A percentile compares a stretch with the other conserved stretches of the same genome.
These are phyloP conservation scores for Nephrotoma appendiculata DNA, from an alignment of 2,888 invertebrate species.

Conservation along the genomic window DNA sequence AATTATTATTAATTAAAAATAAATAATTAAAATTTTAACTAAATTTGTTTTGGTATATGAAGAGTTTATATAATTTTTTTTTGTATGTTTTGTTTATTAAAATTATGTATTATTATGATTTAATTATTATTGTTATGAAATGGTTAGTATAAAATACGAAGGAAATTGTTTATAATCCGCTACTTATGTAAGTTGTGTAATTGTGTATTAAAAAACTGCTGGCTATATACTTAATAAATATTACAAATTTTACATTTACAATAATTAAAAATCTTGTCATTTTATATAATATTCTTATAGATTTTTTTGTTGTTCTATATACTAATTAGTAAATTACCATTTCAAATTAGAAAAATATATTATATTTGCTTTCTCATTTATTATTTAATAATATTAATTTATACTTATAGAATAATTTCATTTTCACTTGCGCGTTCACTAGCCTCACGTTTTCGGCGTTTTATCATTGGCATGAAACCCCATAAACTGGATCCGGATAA, in stretches of 20 bases:
- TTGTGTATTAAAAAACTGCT: neutral
- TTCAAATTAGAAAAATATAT: neutral
- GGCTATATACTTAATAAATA: neutral
- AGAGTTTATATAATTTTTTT: neutral
- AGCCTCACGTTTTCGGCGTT: slow-evolving; percentile 22
- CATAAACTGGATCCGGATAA: slow-evolving; percentile 59
- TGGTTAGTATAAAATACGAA: neutral
- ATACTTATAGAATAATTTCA: neutral
- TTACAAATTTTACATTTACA: neutral
- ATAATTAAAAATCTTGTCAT: neutral
- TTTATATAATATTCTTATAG: neutral
- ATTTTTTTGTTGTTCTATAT: neutral
- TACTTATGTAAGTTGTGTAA: neutral
- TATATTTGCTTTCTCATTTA: slow-evolving; percentile 1
- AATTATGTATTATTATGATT: neutral
- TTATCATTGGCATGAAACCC: slow-evolving; percentile 59
- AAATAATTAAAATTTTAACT: neutral
- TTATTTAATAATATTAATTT: neutral
- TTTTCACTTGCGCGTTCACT: neutral
- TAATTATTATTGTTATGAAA: neutral
- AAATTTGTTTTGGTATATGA: neutral
- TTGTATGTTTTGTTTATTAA: neutral
- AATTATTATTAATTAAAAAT: neutral
- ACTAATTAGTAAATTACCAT: neutral
- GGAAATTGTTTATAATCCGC: neutral